Conservation (phyloP, 2,113 vertebrate species). For the Choloepus hoffmanni region DNA sequence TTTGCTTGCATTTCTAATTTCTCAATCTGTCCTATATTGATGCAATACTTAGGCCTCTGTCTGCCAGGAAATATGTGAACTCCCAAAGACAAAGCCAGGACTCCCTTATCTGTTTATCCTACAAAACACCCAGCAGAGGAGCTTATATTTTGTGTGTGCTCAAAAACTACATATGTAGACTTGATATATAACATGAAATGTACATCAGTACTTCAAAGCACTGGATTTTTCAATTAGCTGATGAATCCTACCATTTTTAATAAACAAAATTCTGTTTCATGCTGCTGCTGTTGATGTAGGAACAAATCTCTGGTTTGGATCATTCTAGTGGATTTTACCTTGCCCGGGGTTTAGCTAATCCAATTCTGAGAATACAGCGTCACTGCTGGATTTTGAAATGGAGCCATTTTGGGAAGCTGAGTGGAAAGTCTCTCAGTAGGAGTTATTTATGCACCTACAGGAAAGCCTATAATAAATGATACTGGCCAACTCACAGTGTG, state of each 20-base stretch:
- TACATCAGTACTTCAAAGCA: neutral
- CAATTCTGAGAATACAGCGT: conserved; percentile 40
- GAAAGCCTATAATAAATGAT: conserved; percentile 37
- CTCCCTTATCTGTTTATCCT: neutral
- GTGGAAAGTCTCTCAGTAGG: conserved; percentile 59
- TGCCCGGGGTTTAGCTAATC: conserved; percentile 34
- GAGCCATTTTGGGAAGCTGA: conserved; percentile 64
- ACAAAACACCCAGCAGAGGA: neutral
- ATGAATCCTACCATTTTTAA: conserved; percentile 45
- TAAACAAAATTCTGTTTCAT: conserved; percentile 7
- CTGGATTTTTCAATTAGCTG: conserved; percentile 18
- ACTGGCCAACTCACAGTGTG: neutral
- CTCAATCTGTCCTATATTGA: neutral
- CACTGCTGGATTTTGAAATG: conserved; percentile 62
- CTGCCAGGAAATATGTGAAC: neutral
- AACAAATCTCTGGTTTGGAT: conserved; percentile 29
- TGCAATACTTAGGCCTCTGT: neutral
- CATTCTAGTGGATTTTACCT: conserved; percentile 24
- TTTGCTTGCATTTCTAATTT: conserved; percentile 20
- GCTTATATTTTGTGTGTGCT: neutral
- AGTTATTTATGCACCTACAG: conserved; percentile 73
- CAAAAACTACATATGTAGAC: neutral
- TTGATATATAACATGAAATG: neutral
- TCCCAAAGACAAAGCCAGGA: neutral
- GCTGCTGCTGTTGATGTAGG: neutral